Evolutionary conservation across 2,797 vertebrate species (phyloP), one percentile per base, ranked within the genome.

Genomic region (Allobates femoralis): DNA sequence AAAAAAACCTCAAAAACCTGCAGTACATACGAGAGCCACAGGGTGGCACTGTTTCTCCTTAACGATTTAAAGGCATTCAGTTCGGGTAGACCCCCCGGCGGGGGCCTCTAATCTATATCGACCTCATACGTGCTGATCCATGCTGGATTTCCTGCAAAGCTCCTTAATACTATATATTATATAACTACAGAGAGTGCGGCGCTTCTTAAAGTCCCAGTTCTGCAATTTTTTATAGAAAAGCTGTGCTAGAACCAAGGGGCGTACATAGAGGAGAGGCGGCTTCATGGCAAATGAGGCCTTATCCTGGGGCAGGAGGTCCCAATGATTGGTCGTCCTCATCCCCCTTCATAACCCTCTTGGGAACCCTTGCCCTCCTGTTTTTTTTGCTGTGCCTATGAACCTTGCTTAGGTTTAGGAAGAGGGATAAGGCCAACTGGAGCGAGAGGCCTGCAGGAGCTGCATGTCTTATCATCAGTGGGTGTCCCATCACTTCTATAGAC

Each of bases 141-240:
- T 58, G 50, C 50, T 28, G 60, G 50, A 41, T 79, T 69, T 71
- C 51, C 50, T 69, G 75, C 16, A 28, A 46, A 81, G 71, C 71
- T 64, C 41, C 53, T 34, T 81, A 86, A 86, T 81, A 81, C 79
- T 86, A 81, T 75, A 75, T 53, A 67, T 69, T 58, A 21, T 66
- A 81, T 51, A 15, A 50, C 53, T 79, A 56, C 11, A 74, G 32
- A 58, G 41, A 67, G 26, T 56, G 26, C 28, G 7, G 58, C 18
- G 28, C 37, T 64, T 84, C 0, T 10, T n/a, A 60, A 11, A 60
- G 69, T 58, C 32, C 69, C 56, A n/a, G n/a, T 85, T 71, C 53
- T 37, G 37, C 56, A 21, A 46, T 23, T 62, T 23, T 62, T 26
- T 11, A 62, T 37, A 41, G 6, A 16, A 41, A 78, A 79, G 5